These are phyloP conservation scores for Sminthopsis crassicaudata DNA, from an alignment of 2,113 vertebrate species.

Conservation along the genomic window DNA sequence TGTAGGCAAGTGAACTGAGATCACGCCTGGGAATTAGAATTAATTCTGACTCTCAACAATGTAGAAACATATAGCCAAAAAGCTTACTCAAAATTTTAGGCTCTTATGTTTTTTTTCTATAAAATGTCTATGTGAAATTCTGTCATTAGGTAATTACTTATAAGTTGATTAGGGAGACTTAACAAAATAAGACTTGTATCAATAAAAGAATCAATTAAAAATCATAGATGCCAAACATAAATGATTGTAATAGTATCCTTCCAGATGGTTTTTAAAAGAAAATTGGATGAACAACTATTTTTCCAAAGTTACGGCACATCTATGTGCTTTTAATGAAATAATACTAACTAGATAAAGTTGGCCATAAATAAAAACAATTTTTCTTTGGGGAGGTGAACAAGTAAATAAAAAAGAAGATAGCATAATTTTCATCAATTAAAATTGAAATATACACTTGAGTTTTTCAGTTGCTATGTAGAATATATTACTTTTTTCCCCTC, in stretches of 20 bases:
- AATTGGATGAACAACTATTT: not conserved
- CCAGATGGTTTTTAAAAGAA: not conserved
- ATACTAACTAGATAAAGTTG: not conserved
- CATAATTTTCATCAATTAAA: not conserved
- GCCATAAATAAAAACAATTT: not conserved
- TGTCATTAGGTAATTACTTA: not conserved
- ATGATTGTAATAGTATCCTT: not conserved
- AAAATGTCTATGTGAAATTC: constrained; percentile 23
- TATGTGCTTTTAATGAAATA: not conserved
- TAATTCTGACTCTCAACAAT: not conserved
- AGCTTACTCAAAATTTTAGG: not conserved
- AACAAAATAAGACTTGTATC: not conserved
- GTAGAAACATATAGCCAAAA: not conserved
- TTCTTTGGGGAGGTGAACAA: not conserved
- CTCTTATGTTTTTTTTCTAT: constrained; percentile 26
- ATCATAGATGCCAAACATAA: not conserved
- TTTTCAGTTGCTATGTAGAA: not conserved
- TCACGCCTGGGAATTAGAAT: not conserved
- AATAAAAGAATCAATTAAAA: not conserved
- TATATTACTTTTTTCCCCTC: not conserved
- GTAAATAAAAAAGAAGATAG: not conserved
- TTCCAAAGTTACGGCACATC: not conserved
- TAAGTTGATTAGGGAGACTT: not conserved
- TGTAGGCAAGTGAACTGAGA: not conserved
- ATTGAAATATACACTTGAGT: not conserved